phyloP scores from a whole-genome alignment of 2,113 vertebrate genomes.

The Cricetomys ansorgei region DNA sequence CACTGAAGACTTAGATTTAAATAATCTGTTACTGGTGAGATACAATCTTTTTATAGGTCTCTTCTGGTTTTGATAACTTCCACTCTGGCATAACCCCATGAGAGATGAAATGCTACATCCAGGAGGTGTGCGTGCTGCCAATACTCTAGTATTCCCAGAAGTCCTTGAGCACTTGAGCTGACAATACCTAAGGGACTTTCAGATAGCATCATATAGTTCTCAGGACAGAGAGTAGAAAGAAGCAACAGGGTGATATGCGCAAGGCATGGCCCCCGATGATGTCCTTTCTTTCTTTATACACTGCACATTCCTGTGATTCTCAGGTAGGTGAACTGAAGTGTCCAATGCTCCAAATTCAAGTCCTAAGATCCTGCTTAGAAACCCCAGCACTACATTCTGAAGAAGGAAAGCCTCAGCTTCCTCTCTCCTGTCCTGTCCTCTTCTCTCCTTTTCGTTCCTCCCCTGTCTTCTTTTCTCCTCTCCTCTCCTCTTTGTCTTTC shows the following conservation, averaged over 20 bases:
- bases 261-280: not conserved
- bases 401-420: not conserved
- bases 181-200: not conserved
- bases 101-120: not conserved
- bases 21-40: not conserved
- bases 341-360: not conserved
- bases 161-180: not conserved
- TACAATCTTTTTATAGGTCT: fast-evolving
- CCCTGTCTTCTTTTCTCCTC: not conserved
- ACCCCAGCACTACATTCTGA: not conserved
- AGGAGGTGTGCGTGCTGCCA: not conserved
- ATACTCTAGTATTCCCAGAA: not conserved
- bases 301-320: not conserved
- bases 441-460: not conserved
- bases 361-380: not conserved
- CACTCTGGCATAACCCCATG: not conserved
- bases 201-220: not conserved
- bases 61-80: not conserved
- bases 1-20: not conserved
- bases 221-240: not conserved
- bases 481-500: too few relatives aligned
- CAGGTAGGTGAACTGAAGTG: not conserved
- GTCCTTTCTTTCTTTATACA: not conserved
- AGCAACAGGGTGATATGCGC: not conserved
- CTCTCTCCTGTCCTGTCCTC: not conserved